Evolutionary conservation across 2,113 vertebrate species (phyloP).

Genomic region (Trichechus manatus): DNA sequence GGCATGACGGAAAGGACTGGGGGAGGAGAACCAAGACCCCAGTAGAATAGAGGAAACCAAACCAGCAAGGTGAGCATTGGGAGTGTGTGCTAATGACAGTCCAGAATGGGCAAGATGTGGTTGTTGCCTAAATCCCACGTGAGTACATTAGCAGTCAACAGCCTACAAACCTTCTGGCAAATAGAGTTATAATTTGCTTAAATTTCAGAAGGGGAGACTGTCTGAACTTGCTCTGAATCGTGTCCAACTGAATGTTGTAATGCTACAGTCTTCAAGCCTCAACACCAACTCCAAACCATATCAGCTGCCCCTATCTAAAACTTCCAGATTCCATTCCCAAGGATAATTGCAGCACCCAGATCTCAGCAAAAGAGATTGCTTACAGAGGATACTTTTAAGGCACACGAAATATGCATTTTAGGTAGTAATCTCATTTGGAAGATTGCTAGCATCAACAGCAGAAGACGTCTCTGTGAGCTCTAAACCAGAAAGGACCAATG

Average conservation of each 20-base stretch:
- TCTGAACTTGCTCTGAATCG: constrained; percentile 11
- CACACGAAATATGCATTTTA: not conserved
- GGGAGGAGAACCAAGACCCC: not conserved
- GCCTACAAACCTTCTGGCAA: constrained; percentile 26
- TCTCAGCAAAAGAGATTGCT: not conserved
- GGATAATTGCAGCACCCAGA: not conserved
- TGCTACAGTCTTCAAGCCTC: constrained; percentile 34
- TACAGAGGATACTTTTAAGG: not conserved
- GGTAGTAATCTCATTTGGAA: not conserved
- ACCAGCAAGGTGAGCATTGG: not conserved
- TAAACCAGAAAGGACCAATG: not conserved
- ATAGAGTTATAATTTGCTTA: not conserved
- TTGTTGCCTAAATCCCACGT: not conserved
- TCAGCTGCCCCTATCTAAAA: not conserved
- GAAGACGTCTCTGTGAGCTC: not conserved
- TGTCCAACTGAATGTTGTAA: not conserved
- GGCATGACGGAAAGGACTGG: not conserved
- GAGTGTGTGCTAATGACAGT: not conserved
- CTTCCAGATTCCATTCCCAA: not conserved
- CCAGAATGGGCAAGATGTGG: not conserved
- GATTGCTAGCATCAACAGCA: not conserved
- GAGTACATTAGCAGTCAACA: not conserved
- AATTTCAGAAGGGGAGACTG: constrained; percentile 48
- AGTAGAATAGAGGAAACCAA: not conserved
- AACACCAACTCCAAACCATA: not conserved